Percentiles rank a stretch among this genome's conserved stretches.
Evolutionary conservation across 2,113 vertebrate genomes (phyloP).

Genomic region (Ophthalmolycus amberensis): DNA sequence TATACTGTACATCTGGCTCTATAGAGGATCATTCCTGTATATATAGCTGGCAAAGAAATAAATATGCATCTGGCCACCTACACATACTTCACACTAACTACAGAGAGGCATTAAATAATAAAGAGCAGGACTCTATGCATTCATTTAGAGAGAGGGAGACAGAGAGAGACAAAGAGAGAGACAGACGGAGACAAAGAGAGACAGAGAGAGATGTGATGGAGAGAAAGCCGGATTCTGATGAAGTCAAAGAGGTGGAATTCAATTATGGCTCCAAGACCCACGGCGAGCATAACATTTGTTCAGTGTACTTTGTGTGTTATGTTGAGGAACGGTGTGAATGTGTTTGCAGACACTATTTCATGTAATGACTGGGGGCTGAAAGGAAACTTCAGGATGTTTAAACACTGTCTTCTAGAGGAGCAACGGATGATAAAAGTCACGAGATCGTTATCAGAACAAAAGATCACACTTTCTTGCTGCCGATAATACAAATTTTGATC

Average conservation of each 20-base stretch:
- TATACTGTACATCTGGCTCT: not conserved
- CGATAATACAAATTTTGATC: no score
- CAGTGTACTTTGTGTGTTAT: conserved; percentile 6
- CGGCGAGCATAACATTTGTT: conserved; percentile 18
- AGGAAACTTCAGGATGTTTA: not conserved
- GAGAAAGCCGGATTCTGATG: conserved; percentile 36
- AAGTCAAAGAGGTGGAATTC: conserved; percentile 65
- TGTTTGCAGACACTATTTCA: conserved; percentile 14
- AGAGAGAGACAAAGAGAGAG: no score
- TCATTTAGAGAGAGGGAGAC: not conserved
- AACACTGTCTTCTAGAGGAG: no score
- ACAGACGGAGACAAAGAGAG: no score
- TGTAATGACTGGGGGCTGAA: conserved; percentile 29
- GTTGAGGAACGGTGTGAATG: not conserved
- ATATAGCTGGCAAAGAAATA: conserved; percentile 38
- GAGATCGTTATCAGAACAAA: no score
- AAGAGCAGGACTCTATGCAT: conserved; percentile 52
- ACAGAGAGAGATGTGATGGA: no score
- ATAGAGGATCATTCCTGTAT: conserved; percentile 26
- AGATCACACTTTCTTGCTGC: no score
- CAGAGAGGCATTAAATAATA: conserved; percentile 35
- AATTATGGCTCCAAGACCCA: conserved; percentile 47
- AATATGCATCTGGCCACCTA: conserved; percentile 62
- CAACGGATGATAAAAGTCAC: no score
- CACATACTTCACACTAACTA: conserved; percentile 50